These are phyloP conservation scores for Nansenia antarctica DNA, from an alignment of 2,113 vertebrate species.

Conservation along the genomic window DNA sequence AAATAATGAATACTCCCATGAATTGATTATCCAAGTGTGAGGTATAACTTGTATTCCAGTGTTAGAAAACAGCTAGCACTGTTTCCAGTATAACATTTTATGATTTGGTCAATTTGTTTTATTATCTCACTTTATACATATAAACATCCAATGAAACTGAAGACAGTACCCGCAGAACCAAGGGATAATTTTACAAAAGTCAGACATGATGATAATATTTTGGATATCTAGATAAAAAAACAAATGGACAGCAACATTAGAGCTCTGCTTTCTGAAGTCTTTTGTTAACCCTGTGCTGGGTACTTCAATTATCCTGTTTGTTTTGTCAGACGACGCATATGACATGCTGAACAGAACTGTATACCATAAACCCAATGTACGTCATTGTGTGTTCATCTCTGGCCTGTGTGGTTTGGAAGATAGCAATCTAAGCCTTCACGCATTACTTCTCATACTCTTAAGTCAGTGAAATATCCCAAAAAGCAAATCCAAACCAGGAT, in stretches of 20 bases:
- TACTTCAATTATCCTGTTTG: conserved; percentile 16
- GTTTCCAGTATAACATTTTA: background rate
- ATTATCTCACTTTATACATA: conserved; percentile 2
- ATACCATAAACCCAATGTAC: background rate
- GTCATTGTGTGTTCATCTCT: background rate
- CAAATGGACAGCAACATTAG: background rate
- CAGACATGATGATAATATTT: conserved; percentile 2
- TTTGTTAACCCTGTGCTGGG: background rate
- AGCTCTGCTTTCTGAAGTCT: background rate
- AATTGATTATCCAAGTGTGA: background rate
- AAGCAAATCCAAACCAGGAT: background rate
- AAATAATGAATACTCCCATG: background rate
- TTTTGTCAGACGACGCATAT: conserved; percentile 27
- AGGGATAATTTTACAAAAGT: conserved; percentile 4
- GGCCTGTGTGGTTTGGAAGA: background rate
- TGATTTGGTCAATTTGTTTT: conserved; percentile 1
- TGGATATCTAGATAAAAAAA: conserved; percentile 9
- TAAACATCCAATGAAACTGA: background rate
- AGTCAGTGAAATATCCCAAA: background rate
- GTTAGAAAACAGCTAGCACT: conserved; percentile 1
- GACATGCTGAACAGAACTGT: conserved; percentile 19
- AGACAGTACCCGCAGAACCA: background rate
- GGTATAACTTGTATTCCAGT: background rate
- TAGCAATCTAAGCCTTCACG: background rate
- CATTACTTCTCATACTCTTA: background rate